These are phyloP conservation scores for Labeo catla DNA, from an alignment of 2,113 vertebrate genomes.

Conservation along the genomic window DNA sequence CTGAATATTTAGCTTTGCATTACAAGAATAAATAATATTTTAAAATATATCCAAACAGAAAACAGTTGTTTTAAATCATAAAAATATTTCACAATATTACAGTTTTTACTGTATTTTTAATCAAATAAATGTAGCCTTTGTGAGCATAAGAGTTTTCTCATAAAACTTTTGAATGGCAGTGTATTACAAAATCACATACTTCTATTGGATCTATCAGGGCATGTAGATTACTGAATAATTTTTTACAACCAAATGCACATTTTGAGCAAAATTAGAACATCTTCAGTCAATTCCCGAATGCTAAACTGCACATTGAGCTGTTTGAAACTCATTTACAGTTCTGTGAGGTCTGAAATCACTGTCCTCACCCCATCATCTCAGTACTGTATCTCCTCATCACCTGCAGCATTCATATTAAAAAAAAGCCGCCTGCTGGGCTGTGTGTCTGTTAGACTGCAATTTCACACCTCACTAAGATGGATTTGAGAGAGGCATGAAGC, in stretches of 20 bases:
- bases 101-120: background rate
- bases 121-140: background rate
- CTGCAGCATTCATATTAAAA: constrained; percentile 56
- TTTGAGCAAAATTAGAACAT: background rate
- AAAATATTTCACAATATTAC: background rate
- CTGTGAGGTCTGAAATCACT: constrained; percentile 19
- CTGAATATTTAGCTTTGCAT: background rate
- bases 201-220: background rate
- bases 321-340: background rate
- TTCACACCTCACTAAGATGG: constrained; percentile 65
- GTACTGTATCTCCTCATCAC: constrained; percentile 36
- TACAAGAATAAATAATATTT: background rate
- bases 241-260: background rate
- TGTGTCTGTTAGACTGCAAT: constrained; percentile 56
- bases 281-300: background rate
- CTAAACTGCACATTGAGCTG: background rate
- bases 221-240: background rate
- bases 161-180: background rate
- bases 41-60: background rate
- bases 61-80: background rate
- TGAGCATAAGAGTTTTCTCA: background rate
- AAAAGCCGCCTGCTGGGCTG: constrained; percentile 44
- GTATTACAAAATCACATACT: background rate
- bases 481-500: constrained; percentile 26
- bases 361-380: constrained; percentile 18